Base-by-base conservation (phyloP, 1,140 invertebrate species). In the Drosophila jambulina region DNA sequence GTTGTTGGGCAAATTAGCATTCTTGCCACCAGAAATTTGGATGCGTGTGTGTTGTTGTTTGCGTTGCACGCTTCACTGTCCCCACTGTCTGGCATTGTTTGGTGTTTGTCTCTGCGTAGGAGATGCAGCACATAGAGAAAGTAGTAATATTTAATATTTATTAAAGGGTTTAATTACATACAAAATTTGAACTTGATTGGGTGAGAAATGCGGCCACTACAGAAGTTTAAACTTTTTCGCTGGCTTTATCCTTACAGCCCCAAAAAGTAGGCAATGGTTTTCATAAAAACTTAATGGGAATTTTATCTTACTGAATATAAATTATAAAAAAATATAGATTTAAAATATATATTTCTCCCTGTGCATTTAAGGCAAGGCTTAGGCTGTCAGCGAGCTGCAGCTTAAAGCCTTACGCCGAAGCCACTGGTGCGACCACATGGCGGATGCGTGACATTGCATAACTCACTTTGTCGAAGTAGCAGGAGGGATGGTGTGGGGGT, bases 391-490 rank as follows among this genome's bases (percentile, higher is more conserved):
- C 84, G 81, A 65, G 77, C 48, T 58, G 46, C 36, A 78, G 64
- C 77, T 88, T 87, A 70, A 88, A 80, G 84, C 72, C 69, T 84
- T 84, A 36, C 71, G 78, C 78, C 60, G 74, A 61, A 78, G 69
- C 68, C 53, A 59, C 57, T 58, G 54, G 60, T 54, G 43, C 56
- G 64, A 64, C 76, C 76, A 79, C 82, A 81, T 82, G 83, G 69
- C 64, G 57, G 65, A 75, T 78, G 68, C 82, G 84, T 90, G 84
- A 88, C 74, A 88, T 61, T 61, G 74, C 76, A 78, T 88, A 88
- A 82, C 80, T 83, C 60, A 69, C 65, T 80, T 65, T 69, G 71
- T 74, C 54, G 40, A 45, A 46, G 53, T 40, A 38, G 34, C 21
- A 21, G 34, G 21, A 38, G 27, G 13, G 6, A 27, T 5, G 46